Base-by-base conservation (phyloP, 2,888 invertebrate genomes). In the Drosophila ochracea region DNA sequence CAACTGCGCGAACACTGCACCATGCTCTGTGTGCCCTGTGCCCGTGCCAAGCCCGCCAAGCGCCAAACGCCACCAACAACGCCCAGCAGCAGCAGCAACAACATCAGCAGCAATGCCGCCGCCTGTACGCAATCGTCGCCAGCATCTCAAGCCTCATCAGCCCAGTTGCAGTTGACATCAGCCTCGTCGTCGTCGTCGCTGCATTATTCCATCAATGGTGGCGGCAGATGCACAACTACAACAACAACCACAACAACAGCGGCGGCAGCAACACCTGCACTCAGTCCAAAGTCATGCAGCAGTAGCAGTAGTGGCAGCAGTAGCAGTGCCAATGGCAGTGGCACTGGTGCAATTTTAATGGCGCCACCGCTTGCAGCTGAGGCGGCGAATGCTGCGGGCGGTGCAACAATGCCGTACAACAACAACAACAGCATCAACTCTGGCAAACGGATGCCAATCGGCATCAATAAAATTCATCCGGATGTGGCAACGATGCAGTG, bases 11-110 rank as follows among this genome's bases (percentile, higher is more conserved):
- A 93, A 76, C 93, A 93, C 75, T 90, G 91, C 62, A 89, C 92
- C 49, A 95, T 95, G 92, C 94, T 96, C 37, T 97, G 97, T 93
- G 95, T 92, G 66, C 93, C 92, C 28, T 93, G 93, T 78, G 92
- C 92, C 11, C 91, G 91, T 35, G 67, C 85, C 43, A 93, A 91
- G 78, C 82, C 91, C 43, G 70, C 82, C 52, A 86, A 89, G 67
- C 88, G 80, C 16, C 47, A 47, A 25, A 71, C 76, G n/a, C 67
- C 76, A 13, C 60, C 75, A 16, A n/a, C 76, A 10, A 55, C 75
- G 35, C 55, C 68, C 58, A 61, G 31, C 43, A 35, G 47, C 31
- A 10, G 0, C 61, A 21, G 3, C 47, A 25, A 25, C 58, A 43
- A 11, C 50, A 39, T 11, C 47, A 47, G 9, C 53, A 65, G 41